Evolutionary conservation across 2,888 invertebrate species (phyloP).

Genomic region (Plusia festucae): DNA sequence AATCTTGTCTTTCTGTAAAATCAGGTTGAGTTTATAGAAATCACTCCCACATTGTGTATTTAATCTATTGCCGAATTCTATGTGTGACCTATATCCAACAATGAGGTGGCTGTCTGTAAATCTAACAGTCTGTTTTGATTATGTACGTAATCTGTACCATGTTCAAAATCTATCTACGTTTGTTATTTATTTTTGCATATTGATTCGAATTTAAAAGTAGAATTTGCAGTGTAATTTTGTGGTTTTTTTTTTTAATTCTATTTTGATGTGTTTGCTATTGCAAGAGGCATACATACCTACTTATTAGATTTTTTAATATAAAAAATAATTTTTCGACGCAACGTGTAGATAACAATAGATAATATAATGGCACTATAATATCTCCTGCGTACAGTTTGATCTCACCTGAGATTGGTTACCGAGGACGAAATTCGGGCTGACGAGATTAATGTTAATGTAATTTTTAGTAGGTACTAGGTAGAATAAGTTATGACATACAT

Average conservation of each 20-base stretch:
- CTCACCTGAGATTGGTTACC: too few relatives aligned
- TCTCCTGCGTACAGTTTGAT: too few relatives aligned
- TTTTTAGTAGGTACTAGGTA: too few relatives aligned
- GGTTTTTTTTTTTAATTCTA: neutral
- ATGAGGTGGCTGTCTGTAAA: conserved; percentile 61
- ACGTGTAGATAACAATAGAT: too few relatives aligned
- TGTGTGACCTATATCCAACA: conserved; percentile 67
- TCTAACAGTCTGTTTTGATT: conserved; percentile 66
- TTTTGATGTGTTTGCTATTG: too few relatives aligned
- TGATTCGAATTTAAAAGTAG: conserved; percentile 21
- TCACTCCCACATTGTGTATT: conserved; percentile 50
- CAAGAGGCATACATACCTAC: too few relatives aligned
- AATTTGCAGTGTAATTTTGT: neutral
- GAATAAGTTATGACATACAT: too few relatives aligned
- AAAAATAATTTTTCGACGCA: too few relatives aligned
- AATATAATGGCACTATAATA: too few relatives aligned
- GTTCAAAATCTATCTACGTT: conserved; percentile 30
- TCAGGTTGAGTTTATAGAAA: conserved; percentile 59
- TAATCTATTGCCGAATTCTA: conserved; percentile 55
- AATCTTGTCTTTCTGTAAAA: conserved; percentile 55
- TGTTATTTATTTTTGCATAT: conserved; percentile 40
- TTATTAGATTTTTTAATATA: too few relatives aligned
- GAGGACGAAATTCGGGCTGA: too few relatives aligned
- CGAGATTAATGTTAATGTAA: too few relatives aligned
- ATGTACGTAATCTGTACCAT: conserved; percentile 63